Evolutionary conservation across 2,888 invertebrate genomes (phyloP), one percentile per base, ranked within the genome.

Genomic region (Syrphus vitripennis): DNA sequence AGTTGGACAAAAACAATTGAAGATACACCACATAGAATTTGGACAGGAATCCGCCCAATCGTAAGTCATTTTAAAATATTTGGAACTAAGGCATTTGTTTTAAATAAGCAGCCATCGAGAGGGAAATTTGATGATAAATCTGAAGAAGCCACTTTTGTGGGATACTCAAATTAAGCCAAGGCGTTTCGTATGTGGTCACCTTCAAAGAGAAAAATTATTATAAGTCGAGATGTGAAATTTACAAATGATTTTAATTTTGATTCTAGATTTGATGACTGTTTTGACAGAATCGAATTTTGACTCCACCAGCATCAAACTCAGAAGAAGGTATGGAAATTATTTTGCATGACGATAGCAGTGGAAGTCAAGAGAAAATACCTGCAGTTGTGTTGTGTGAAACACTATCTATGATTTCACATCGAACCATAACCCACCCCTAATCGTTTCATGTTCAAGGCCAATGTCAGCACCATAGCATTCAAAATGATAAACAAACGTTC

Each of bases 181-280:
- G 77, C 61, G 1, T 70, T 37, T 50, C 48, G 78, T 0, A 24
- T 78, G 14, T 78, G 42, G 48, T 40, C 45, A 29, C 45, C n/a
- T 3, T 31, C 42, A 21, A 40, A 42, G 26, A 61, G 34, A 3
- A 26, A 45, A 53, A 70, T 78, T 5, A 16, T 63, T 4, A 48
- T 78, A 12, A 70, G 61, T 12, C 63, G 50, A 14, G 53, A 78
- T 6, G 70, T 78, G 1, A 69, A 69, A 45, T 78, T 78, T 50
- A 31, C 53, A 14, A 42, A 61, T 26, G 57, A 71, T 61, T 14
- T 61, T 40, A 40, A 40, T 40, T 40, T 31, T 40, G 4, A 40
- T 61, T 40, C 21, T 0, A 61, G 10, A 7, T 40, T 40, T 29
- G 29, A 55, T 14, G n/a, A n/a, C 29, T 55, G 26, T 55, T 55